These are phyloP conservation scores for Balanococcus diminutus DNA, from an alignment of 2,888 invertebrate genomes.

Conservation along the genomic window DNA sequence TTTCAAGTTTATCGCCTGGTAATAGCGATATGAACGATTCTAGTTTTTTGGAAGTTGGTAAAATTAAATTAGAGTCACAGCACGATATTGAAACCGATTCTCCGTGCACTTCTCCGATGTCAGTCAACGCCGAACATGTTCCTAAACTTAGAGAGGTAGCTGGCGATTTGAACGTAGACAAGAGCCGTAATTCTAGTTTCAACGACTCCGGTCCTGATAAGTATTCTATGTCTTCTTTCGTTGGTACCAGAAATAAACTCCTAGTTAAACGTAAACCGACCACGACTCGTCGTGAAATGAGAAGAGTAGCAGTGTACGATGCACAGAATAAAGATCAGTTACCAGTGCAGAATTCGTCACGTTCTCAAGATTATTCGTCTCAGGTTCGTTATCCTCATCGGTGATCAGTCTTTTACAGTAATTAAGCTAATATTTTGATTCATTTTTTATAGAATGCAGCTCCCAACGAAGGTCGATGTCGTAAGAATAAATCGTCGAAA, in stretches of 20 bases:
- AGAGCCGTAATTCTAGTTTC: neutral
- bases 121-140: neutral
- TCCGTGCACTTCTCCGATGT: neutral
- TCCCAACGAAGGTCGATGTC: slow-evolving; percentile 7
- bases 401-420: neutral
- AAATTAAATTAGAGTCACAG: neutral
- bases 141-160: neutral
- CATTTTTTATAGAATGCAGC: neutral
- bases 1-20: neutral
- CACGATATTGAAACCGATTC: neutral
- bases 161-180: neutral
- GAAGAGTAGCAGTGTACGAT: neutral
- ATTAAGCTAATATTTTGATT: neutral
- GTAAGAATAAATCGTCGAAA: slow-evolving; percentile 38
- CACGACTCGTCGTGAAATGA: neutral
- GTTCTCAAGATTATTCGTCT: neutral
- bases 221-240: slow-evolving; percentile 42
- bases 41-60: neutral
- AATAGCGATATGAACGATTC: neutral
- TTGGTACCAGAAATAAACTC: slow-evolving; percentile 6
- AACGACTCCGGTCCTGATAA: neutral
- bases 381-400: slow-evolving; percentile 2
- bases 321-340: neutral
- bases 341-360: neutral
- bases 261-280: slow-evolving; percentile 29